Percentiles rank a stretch among this genome's conserved stretches.
Conservation (phyloP, 2,888 invertebrate genomes). For the Amaurobius ferox region DNA sequence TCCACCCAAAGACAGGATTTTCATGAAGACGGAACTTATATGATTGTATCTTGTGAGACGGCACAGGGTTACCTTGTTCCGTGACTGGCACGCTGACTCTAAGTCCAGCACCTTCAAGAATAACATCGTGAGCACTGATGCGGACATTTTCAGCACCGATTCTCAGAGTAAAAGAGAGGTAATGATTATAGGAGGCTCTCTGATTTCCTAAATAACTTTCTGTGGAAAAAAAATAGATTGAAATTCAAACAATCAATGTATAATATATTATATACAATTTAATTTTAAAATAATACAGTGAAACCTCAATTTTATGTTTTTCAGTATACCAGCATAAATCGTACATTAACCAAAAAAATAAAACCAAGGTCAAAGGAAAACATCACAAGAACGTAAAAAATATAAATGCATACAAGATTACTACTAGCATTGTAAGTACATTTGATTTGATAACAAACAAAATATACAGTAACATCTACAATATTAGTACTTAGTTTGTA, state of each 20-base stretch:
- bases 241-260: not conserved
- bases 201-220: conserved; percentile 93
- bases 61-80: conserved; percentile 91
- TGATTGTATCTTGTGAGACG: conserved; percentile 84
- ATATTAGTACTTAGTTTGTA: no score
- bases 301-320: no score
- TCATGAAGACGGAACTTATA: conserved; percentile 94
- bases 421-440: no score
- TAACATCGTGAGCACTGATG: conserved; percentile 90
- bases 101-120: conserved; percentile 89
- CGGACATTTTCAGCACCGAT: conserved; percentile 89
- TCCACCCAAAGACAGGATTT: conserved; percentile 94
- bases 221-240: conserved; percentile 73
- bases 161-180: conserved; percentile 89
- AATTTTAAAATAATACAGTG: no score
- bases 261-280: not conserved
- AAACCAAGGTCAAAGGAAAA: no score
- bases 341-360: no score
- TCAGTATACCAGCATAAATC: no score
- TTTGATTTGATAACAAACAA: no score
- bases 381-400: no score
- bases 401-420: no score
- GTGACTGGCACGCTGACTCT: conserved; percentile 93
- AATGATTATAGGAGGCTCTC: conserved; percentile 94
- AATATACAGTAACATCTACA: no score